These are phyloP conservation scores for Miichthys miiuy DNA, from an alignment of 2,797 vertebrate species.

Conservation along the genomic window DNA sequence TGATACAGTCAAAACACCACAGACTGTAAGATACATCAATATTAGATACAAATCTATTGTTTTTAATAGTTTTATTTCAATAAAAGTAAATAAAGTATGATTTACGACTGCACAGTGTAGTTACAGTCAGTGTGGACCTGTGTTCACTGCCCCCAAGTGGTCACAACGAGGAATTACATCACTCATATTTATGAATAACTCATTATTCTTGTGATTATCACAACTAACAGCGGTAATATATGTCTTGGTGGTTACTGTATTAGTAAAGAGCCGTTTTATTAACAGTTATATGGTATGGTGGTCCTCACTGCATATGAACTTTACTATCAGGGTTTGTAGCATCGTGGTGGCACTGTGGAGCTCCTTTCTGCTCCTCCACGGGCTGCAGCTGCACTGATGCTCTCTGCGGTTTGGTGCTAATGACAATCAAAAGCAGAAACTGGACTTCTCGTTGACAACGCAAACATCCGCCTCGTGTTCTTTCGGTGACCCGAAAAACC, in stretches of 20 bases:
- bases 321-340: neutral
- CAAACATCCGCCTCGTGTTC: neutral
- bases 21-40: too few relatives aligned
- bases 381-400: slow-evolving; percentile 26
- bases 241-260: neutral
- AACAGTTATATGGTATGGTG: too few relatives aligned
- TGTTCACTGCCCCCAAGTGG: slow-evolving; percentile 30
- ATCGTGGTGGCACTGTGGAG: slow-evolving; percentile 5
- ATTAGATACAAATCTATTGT: too few relatives aligned
- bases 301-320: too few relatives aligned
- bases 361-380: neutral
- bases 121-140: neutral
- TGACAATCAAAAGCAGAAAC: neutral
- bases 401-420: neutral
- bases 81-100: too few relatives aligned
- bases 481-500: rapidly evolving
- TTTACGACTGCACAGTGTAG: too few relatives aligned
- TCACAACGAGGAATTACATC: rapidly evolving
- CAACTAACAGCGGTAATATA: neutral
- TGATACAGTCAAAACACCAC: too few relatives aligned
- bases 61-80: too few relatives aligned
- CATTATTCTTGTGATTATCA: neutral
- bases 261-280: neutral
- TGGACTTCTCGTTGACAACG: neutral
- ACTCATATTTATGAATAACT: too few relatives aligned